A percentile compares a stretch with the other conserved stretches of the same genome.
Conservation (phyloP, 30 jellyfish, hydroid and myxozoan species). For the Nemopilema nomurai region DNA sequence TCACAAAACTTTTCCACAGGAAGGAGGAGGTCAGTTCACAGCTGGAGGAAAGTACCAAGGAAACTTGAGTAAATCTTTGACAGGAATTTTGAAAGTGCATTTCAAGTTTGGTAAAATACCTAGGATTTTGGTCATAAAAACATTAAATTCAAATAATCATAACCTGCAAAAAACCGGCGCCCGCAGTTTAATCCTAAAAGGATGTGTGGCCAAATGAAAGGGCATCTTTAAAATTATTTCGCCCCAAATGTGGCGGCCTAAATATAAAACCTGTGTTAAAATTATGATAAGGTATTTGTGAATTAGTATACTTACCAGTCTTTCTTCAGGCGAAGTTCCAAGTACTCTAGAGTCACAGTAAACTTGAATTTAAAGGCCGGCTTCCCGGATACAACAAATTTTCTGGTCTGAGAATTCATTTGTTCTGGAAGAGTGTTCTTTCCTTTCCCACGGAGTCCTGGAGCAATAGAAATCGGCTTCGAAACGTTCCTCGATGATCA, state of each 20-base stretch:
- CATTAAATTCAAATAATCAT: no score
- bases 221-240: no score
- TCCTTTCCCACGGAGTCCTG: background rate
- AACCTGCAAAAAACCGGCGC: no score
- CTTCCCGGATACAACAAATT: background rate
- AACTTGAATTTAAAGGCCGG: constrained; percentile 75
- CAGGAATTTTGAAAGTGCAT: no score
- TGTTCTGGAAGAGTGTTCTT: background rate
- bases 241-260: background rate
- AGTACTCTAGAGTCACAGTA: constrained; percentile 55
- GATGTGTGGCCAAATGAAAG: no score
- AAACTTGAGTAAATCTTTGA: no score
- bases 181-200: no score
- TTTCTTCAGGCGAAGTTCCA: constrained; percentile 41
- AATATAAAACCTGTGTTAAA: background rate
- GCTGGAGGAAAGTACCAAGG: no score
- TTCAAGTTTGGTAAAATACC: no score
- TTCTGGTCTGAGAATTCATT: background rate
- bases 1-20: no score
- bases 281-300: background rate
- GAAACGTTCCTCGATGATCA: background rate
- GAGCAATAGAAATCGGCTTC: background rate
- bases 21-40: no score
- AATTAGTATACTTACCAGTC: constrained; percentile 30
- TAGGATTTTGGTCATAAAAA: no score